phyloP scores from a whole-genome alignment of 2,888 invertebrate species.

The Harpalus rubripes region DNA sequence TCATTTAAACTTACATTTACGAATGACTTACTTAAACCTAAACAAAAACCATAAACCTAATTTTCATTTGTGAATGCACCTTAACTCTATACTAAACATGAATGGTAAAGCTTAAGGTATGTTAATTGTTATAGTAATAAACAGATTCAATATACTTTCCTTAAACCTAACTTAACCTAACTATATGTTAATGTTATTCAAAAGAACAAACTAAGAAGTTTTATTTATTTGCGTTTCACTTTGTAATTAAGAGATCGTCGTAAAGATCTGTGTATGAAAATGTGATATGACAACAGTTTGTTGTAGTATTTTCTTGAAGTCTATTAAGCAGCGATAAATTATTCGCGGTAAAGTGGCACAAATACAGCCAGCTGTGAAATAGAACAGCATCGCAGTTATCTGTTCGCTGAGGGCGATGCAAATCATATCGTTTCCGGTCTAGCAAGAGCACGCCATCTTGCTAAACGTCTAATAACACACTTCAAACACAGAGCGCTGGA shows the following conservation, averaged over 20 bases:
- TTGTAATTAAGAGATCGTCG: slow-evolving; percentile 26
- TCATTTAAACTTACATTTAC: too few relatives aligned
- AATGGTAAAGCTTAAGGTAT: too few relatives aligned
- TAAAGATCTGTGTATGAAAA: slow-evolving; percentile 15
- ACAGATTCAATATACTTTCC: too few relatives aligned
- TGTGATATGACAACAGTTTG: neutral
- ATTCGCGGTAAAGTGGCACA: slow-evolving; percentile 17
- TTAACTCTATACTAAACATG: too few relatives aligned
- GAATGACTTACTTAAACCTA: too few relatives aligned
- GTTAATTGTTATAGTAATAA: too few relatives aligned
- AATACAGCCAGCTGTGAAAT: slow-evolving; percentile 47
- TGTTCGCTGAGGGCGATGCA: slow-evolving; percentile 47
- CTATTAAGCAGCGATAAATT: slow-evolving; percentile 40
- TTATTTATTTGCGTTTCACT: slow-evolving; percentile 15
- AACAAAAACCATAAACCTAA: too few relatives aligned
- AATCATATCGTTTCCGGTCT: slow-evolving; percentile 53
- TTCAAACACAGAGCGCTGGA: slow-evolving; percentile 1
- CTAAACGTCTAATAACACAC: slow-evolving; percentile 55
- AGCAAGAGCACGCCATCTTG: slow-evolving; percentile 33
- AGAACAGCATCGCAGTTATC: slow-evolving; percentile 39
- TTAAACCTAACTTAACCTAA: too few relatives aligned
- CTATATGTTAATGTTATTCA: too few relatives aligned
- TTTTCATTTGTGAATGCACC: too few relatives aligned
- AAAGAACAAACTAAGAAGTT: neutral
- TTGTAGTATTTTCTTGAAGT: slow-evolving; percentile 17